Evolutionary conservation across 2,797 vertebrate species (phyloP).

Genomic region (Lindbergichthys nudifrons): DNA sequence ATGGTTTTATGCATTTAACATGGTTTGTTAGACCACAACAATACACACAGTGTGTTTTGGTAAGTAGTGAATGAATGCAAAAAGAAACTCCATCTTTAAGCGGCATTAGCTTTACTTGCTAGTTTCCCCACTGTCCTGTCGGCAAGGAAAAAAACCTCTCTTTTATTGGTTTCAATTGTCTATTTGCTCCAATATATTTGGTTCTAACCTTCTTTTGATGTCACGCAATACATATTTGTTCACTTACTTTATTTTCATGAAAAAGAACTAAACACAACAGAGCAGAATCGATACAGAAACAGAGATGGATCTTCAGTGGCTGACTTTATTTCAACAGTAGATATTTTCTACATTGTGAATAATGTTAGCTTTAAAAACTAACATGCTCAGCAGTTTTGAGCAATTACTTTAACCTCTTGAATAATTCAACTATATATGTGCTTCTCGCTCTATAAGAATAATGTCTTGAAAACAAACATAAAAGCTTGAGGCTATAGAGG

Average conservation of each 20-base stretch:
- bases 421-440: not conserved
- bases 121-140: not conserved
- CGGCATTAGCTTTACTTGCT: not conserved
- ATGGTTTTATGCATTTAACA: not conserved
- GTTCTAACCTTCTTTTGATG: too few species aligned
- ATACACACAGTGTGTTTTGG: not conserved
- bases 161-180: not conserved
- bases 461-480: not conserved
- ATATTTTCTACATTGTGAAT: not conserved
- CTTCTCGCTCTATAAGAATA: conserved; percentile 11
- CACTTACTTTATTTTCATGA: too few species aligned
- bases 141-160: not conserved
- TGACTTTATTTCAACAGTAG: too few species aligned
- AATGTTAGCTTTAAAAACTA: not conserved
- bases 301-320: too few species aligned
- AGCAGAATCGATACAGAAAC: too few species aligned
- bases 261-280: too few species aligned
- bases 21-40: not conserved
- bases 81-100: not conserved
- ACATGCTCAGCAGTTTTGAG: not conserved
- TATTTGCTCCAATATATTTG: not conserved
- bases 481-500: not conserved
- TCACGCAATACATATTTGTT: too few species aligned
- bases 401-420: not conserved
- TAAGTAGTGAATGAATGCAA: too few species aligned